Percentiles rank a stretch among this genome's conserved stretches.
Conservation (phyloP, 2,797 vertebrate species). For the Naso thynnoides region DNA sequence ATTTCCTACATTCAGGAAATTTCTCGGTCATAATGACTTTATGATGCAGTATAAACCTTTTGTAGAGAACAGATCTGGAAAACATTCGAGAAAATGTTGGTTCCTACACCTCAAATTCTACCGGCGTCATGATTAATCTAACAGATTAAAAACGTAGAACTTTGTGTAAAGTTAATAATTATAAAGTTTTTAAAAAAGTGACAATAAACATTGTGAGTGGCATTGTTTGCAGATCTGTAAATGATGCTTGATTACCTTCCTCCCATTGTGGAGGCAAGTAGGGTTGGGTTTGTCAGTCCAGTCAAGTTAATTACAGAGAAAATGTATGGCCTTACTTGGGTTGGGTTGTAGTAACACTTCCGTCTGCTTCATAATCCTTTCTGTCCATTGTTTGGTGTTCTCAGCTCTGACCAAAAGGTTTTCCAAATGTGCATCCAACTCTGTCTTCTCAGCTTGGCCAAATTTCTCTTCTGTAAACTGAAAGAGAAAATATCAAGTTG, state of each 20-base stretch:
- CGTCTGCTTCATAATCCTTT: constrained; percentile 97
- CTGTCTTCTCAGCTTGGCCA: constrained; percentile 98
- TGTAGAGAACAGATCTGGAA: not conserved
- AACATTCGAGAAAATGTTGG: not conserved
- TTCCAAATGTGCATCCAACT: constrained; percentile 97
- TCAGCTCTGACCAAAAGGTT: constrained; percentile 95
- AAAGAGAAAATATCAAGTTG: not conserved
- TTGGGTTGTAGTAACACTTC: constrained; percentile 97
- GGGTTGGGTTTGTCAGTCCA: not conserved
- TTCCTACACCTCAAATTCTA: not conserved
- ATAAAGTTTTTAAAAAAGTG: not conserved
- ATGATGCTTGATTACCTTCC: not conserved
- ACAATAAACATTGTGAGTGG: not conserved
- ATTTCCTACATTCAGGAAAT: not conserved
- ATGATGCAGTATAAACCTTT: not conserved
- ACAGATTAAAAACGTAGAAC: not conserved
- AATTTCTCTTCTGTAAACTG: constrained; percentile 99
- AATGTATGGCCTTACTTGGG: constrained; percentile 89
- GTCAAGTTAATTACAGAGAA: not conserved
- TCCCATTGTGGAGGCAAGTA: not conserved
- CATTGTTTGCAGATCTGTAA: not conserved
- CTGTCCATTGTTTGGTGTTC: constrained; percentile 96
- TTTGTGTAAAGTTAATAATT: not conserved
- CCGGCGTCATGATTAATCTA: not conserved
- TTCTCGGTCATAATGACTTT: not conserved